These are phyloP conservation scores for Papilio gigon DNA, from an alignment of 2,888 invertebrate species.

Conservation along the genomic window DNA sequence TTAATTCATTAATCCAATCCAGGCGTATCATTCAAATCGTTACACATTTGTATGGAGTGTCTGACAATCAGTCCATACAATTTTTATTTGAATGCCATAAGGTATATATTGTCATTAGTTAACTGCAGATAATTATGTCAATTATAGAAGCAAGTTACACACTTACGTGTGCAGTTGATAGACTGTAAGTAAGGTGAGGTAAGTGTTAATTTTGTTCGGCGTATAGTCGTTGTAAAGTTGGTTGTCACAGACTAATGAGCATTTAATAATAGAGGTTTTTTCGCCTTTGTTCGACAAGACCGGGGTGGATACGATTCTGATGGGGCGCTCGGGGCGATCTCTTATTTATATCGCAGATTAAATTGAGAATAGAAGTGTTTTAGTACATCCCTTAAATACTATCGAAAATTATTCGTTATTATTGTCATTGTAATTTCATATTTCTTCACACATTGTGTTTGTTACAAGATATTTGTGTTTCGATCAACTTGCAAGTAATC, in stretches of 20 bases:
- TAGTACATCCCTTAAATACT: not conserved
- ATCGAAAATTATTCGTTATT: not conserved
- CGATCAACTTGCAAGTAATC: too few species aligned
- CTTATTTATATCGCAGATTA: constrained; percentile 61
- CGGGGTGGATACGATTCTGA: constrained; percentile 62
- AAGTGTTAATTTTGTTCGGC: constrained; percentile 43
- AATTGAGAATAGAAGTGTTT: constrained; percentile 42
- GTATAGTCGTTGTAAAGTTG: constrained; percentile 42
- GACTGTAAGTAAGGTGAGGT: constrained; percentile 36
- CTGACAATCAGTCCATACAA: constrained; percentile 35
- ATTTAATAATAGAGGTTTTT: constrained; percentile 73
- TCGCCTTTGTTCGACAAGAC: constrained; percentile 55
- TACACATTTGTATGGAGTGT: constrained; percentile 46
- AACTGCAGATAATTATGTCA: constrained; percentile 47
- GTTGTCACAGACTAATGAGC: constrained; percentile 69
- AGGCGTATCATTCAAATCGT: constrained; percentile 54
- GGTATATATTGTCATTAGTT: constrained; percentile 39
- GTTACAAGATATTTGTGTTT: too few species aligned
- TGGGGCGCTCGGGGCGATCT: constrained; percentile 66
- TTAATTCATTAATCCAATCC: constrained; percentile 63
- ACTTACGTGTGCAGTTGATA: constrained; percentile 37
- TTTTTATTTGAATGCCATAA: constrained; percentile 37
- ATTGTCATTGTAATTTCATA: too few species aligned
- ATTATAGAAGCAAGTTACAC: constrained; percentile 46
- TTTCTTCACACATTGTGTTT: too few species aligned